Evolutionary conservation across 2,888 invertebrate genomes (phyloP).

Genomic region (Atrina japonica): DNA sequence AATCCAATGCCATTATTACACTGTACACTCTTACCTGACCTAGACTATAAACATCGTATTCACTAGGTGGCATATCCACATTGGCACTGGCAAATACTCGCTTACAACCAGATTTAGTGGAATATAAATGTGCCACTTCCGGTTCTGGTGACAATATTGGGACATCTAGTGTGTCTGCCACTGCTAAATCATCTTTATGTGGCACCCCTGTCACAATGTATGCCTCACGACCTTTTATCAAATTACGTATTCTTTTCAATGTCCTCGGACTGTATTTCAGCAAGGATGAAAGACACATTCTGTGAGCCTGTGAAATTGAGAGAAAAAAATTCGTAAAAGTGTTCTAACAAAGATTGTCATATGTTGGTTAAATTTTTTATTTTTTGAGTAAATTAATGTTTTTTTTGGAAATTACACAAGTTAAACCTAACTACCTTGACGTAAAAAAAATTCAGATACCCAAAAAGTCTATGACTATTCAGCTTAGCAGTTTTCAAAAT

Average conservation of each 20-base stretch:
- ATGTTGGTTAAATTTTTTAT: too few species aligned
- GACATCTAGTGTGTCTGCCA: slow-evolving; percentile 77
- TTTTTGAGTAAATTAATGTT: too few species aligned
- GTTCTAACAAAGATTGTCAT: too few species aligned
- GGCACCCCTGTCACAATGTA: slow-evolving; percentile 79
- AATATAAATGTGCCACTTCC: slow-evolving; percentile 78
- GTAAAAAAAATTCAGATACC: too few species aligned
- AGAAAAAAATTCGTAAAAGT: slow-evolving; percentile 8
- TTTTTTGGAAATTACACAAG: too few species aligned
- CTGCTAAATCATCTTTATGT: slow-evolving; percentile 78
- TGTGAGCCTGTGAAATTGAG: slow-evolving; percentile 71
- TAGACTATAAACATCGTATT: slow-evolving; percentile 79
- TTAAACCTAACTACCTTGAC: too few species aligned
- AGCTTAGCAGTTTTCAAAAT: too few species aligned
- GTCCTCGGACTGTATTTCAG: slow-evolving; percentile 80
- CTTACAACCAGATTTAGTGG: slow-evolving; percentile 80
- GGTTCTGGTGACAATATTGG: slow-evolving; percentile 79
- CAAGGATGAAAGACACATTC: slow-evolving; percentile 79
- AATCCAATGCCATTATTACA: too few species aligned
- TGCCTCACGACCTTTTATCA: slow-evolving; percentile 78
- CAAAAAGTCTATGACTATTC: too few species aligned
- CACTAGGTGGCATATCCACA: slow-evolving; percentile 78
- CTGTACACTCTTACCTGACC: slow-evolving; percentile 79
- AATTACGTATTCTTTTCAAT: slow-evolving; percentile 75
- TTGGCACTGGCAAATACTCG: slow-evolving; percentile 78